These are phyloP conservation scores for Dasyprocta punctata DNA, from an alignment of 2,113 vertebrate genomes.

Conservation along the genomic window DNA sequence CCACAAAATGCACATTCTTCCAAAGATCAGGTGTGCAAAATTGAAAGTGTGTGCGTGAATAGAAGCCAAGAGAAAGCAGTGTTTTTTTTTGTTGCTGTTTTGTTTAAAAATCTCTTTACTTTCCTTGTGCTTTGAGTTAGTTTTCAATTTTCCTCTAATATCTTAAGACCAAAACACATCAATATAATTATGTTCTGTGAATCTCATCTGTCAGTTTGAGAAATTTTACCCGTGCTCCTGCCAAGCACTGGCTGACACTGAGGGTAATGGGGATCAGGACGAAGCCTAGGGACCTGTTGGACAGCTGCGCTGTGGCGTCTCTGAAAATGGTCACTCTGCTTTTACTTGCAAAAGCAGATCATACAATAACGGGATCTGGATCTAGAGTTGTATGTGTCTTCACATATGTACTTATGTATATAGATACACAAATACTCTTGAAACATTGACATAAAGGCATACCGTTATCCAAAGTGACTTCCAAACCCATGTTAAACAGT, in stretches of 20 bases:
- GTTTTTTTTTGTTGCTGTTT: not conserved
- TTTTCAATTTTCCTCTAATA: not conserved
- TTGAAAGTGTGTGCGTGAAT: not conserved
- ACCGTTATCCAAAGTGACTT: not conserved
- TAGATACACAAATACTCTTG: not conserved
- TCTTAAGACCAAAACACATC: not conserved
- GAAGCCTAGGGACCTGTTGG: not conserved
- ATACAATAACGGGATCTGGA: not conserved
- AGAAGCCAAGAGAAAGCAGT: not conserved
- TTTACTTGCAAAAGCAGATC: not conserved
- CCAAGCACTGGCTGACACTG: not conserved
- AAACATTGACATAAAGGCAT: not conserved
- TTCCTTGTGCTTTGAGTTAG: not conserved
- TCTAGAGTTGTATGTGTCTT: not conserved
- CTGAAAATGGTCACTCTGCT: not conserved
- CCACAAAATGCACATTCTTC: not conserved
- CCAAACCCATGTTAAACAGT: not conserved
- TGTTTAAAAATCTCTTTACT: not conserved
- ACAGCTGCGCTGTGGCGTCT: not conserved
- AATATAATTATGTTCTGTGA: not conserved
- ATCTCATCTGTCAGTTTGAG: conserved; percentile 19
- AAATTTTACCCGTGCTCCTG: not conserved
- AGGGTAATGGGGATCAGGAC: not conserved
- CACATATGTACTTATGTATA: not conserved
- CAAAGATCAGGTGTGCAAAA: not conserved